phyloP scores from a whole-genome alignment of 2,797 vertebrate genomes.

The Lagocephalus sceleratus region DNA sequence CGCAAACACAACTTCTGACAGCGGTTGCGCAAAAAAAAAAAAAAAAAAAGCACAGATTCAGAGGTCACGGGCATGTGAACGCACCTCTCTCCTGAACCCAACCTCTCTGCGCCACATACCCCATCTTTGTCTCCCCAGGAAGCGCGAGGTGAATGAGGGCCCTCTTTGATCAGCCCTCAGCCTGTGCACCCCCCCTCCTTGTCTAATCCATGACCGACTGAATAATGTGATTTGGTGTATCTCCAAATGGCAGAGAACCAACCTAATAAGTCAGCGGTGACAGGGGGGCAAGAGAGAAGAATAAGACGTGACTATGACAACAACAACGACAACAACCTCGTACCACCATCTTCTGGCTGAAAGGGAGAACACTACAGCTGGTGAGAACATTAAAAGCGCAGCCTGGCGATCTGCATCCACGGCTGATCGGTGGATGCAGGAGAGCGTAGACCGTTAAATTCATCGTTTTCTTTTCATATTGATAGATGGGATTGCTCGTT shows the following conservation, averaged over 20 bases:
- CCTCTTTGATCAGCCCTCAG: slow-evolving; percentile 89
- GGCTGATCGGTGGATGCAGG: too few species aligned
- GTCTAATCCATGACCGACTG: slow-evolving; percentile 91
- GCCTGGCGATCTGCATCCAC: slow-evolving; percentile 25
- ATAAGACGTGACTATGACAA: slow-evolving; percentile 44
- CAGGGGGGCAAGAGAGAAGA: slow-evolving; percentile 35
- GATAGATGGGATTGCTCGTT: too few species aligned
- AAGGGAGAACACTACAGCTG: slow-evolving; percentile 69
- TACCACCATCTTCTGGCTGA: slow-evolving; percentile 78
- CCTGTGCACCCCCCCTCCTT: slow-evolving; percentile 82
- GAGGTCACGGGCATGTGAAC: slow-evolving; percentile 25
- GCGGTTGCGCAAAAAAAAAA: slow-evolving; percentile 30
- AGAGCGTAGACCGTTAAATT: too few species aligned
- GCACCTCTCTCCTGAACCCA: too few species aligned
- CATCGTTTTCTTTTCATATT: too few species aligned
- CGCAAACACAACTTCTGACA: slow-evolving; percentile 21
- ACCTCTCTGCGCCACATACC: background rate
- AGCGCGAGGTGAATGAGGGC: slow-evolving; percentile 86
- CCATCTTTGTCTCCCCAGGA: slow-evolving; percentile 56
- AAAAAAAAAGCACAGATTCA: slow-evolving; percentile 18
- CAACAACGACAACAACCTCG: slow-evolving; percentile 56
- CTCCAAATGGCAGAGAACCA: slow-evolving; percentile 88
- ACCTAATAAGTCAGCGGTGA: slow-evolving; percentile 82
- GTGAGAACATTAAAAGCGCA: background rate
- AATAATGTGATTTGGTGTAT: slow-evolving; percentile 96